Conservation (phyloP, 1,140 invertebrate species). For the Heliconius nattereri region DNA sequence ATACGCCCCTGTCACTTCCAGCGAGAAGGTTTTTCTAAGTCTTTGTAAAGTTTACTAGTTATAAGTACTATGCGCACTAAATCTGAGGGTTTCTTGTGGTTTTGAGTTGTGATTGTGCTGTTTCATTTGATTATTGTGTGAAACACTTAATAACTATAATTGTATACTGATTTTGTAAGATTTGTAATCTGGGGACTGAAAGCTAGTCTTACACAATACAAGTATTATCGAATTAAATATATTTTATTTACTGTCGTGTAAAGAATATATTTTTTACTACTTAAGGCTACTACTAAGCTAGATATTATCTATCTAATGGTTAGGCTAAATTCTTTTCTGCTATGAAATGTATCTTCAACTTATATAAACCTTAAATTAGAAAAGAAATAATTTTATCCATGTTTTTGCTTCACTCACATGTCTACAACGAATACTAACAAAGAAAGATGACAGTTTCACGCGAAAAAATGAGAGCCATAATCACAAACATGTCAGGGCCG, state of each 20-base stretch:
- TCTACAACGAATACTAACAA: slow-evolving; percentile 14
- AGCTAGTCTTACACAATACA: too few relatives aligned
- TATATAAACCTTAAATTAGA: neutral
- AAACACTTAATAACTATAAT: neutral
- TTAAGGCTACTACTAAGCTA: too few relatives aligned
- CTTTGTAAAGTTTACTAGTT: slow-evolving; percentile 35
- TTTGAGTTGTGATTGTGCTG: neutral
- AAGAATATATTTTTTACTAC: too few relatives aligned
- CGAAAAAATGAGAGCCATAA: slow-evolving; percentile 45
- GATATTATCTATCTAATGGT: too few relatives aligned
- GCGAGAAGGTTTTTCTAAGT: slow-evolving; percentile 44
- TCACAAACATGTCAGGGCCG: slow-evolving; percentile 50
- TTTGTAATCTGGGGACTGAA: neutral
- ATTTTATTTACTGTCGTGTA: too few relatives aligned
- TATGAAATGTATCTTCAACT: neutral
- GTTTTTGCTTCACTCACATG: neutral
- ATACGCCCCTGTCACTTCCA: slow-evolving; percentile 51
- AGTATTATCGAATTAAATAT: too few relatives aligned
- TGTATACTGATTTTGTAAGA: slow-evolving; percentile 1
- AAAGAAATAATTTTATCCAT: neutral
- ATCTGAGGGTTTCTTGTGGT: neutral
- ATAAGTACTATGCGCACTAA: neutral
- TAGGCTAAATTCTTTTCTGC: too few relatives aligned
- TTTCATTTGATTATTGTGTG: slow-evolving; percentile 19
- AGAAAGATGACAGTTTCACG: slow-evolving; percentile 43